These are phyloP conservation scores for Myrmecophaga tridactyla DNA, from an alignment of 2,113 vertebrate genomes.

Conservation along the genomic window DNA sequence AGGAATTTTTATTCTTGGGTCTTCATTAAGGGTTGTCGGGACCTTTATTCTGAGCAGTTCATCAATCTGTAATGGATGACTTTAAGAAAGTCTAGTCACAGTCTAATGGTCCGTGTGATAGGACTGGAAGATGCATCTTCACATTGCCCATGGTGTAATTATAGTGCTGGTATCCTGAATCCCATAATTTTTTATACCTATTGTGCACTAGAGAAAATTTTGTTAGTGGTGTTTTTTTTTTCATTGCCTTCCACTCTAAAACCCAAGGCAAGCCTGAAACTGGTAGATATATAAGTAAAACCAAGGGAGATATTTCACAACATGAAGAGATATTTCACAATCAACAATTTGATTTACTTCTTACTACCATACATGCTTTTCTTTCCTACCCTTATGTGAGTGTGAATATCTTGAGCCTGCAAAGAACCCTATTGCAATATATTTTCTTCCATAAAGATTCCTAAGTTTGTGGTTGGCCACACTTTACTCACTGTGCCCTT, in stretches of 20 bases:
- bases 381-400: background rate
- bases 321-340: background rate
- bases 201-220: background rate
- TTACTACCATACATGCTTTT: background rate
- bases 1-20: background rate
- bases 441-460: background rate
- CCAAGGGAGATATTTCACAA: background rate
- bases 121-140: background rate
- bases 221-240: background rate
- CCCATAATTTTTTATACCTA: background rate
- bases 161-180: background rate
- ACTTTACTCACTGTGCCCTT: background rate
- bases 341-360: background rate
- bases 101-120: background rate
- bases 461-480: background rate
- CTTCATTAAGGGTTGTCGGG: background rate
- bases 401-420: background rate
- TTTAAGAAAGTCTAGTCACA: background rate
- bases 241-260: background rate
- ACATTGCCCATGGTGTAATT: background rate
- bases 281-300: background rate
- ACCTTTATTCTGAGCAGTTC: slow-evolving; percentile 26
- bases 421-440: background rate
- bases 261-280: background rate
- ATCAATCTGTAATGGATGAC: slow-evolving; percentile 39